These are phyloP conservation scores for Gerris lacustris DNA, from an alignment of 2,888 invertebrate species.

Conservation along the genomic window DNA sequence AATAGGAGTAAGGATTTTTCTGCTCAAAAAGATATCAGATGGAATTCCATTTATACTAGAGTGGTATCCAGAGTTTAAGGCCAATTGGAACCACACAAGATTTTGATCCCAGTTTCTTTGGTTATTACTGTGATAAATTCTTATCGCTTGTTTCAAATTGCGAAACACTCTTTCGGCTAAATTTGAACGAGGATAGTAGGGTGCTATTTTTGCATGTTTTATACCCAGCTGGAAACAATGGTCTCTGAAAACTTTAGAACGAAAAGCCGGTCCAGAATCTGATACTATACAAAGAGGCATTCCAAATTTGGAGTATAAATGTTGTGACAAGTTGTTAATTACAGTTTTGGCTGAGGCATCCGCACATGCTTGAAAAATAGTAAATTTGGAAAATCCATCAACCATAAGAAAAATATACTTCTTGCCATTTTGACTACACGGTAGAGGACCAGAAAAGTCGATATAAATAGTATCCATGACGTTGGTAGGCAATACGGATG, in stretches of 20 bases:
- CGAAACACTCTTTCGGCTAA: constrained; percentile 11
- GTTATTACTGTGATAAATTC: constrained; percentile 13
- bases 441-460: constrained; percentile 6
- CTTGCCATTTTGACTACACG: constrained; percentile 6
- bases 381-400: constrained; percentile 15
- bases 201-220: constrained; percentile 10
- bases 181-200: constrained; percentile 14
- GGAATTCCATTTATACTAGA: constrained; percentile 2
- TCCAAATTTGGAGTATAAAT: constrained; percentile 11
- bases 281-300: constrained; percentile 8
- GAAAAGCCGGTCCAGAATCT: constrained; percentile 7
- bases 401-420: constrained; percentile 7
- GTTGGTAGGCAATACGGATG: not conserved
- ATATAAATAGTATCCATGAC: constrained; percentile 10
- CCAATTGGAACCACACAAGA: constrained; percentile 7
- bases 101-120: constrained; percentile 12
- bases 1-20: constrained; percentile 4
- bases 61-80: constrained; percentile 14
- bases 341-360: constrained; percentile 4
- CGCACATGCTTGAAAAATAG: not conserved
- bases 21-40: constrained; percentile 4
- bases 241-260: constrained; percentile 5
- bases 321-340: not conserved
- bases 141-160: constrained; percentile 12
- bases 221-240: constrained; percentile 12